Evolutionary conservation across 2,888 invertebrate genomes (phyloP), one percentile per base, ranked within the genome.

Genomic region (Anorthoa munda): DNA sequence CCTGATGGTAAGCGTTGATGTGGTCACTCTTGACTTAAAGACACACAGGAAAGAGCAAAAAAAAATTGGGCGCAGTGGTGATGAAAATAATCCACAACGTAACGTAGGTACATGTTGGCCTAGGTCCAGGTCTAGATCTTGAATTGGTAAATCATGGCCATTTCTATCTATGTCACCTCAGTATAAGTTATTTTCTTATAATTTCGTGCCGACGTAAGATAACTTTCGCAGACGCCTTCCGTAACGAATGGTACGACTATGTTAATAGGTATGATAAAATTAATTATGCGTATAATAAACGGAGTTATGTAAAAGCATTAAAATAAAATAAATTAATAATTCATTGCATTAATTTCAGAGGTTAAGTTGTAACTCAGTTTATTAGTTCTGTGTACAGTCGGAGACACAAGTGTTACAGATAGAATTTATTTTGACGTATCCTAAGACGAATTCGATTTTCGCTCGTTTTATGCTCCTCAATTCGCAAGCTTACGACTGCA

Each of bases 361-460:
- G 53, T 76, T 50, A 70, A 76, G 21, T 26, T 59, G 39, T 18
- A 50, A 55, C 15, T 50, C 11, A 60, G 31, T 55, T n/a, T 76
- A n/a, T 39, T 9, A 46, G 61, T 15, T 72, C 45, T 61, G n/a
- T 9, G 63, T 65, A 79, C 69, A 45, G 48, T 45, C 26, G 13
- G 0, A n/a, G 1, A 48, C 17, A 69, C 51, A 70, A 63, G 26
- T 69, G 46, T 75, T 60, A 7, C 7, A 5, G 39, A 39, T 39
- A 39, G 39, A 39, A 39, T 39, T 7, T 39, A 39, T 39, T 39
- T 39, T 39, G 39, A 39, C 39, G 9, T 39, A 39, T 39, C 39
- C 9, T 9, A 39, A 39, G 39, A 39, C 9, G 39, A 31, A 39
- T 39, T 39, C 1, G 7, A 39, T 39, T 39, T 39, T 39, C 39